Evolutionary conservation across 1,140 invertebrate species (phyloP).

Genomic region (Elymnias hypermnestra): DNA sequence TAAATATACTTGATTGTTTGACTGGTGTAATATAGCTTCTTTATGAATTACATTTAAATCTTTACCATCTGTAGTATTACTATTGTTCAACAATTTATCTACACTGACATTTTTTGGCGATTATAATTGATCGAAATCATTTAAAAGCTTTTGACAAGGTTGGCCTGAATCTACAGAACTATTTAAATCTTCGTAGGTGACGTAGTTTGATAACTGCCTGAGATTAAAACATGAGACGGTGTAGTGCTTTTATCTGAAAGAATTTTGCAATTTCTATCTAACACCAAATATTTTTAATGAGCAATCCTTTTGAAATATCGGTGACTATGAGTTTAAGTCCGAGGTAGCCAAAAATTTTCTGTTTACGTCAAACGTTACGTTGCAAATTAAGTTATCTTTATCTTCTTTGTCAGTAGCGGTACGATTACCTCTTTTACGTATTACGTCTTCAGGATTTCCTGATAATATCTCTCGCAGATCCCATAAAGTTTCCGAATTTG

Average conservation of each 20-base stretch:
- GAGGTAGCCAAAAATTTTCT: conserved; percentile 64
- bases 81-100: too few relatives aligned
- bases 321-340: conserved; percentile 50
- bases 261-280: conserved; percentile 60
- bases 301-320: conserved; percentile 64
- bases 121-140: conserved; percentile 48
- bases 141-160: conserved; percentile 61
- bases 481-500: conserved; percentile 74
- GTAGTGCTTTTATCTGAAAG: conserved; percentile 52
- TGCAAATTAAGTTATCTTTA: conserved; percentile 60
- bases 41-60: conserved; percentile 39
- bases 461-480: conserved; percentile 73
- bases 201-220: conserved; percentile 61
- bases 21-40: conserved; percentile 59
- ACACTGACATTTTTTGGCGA: conserved; percentile 34
- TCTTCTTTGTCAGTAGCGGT: conserved; percentile 34
- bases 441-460: conserved; percentile 76
- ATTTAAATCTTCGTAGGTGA: conserved; percentile 70
- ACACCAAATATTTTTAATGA: conserved; percentile 61
- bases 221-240: conserved; percentile 66
- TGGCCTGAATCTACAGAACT: conserved; percentile 72
- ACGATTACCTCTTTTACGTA: conserved; percentile 67
- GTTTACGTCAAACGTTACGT: conserved; percentile 67
- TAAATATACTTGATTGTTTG: conserved; percentile 86
- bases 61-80: conserved; percentile 16